phyloP scores from a whole-genome alignment of 2,888 invertebrate genomes.

The Gymnoscelis rufifasciata region DNA sequence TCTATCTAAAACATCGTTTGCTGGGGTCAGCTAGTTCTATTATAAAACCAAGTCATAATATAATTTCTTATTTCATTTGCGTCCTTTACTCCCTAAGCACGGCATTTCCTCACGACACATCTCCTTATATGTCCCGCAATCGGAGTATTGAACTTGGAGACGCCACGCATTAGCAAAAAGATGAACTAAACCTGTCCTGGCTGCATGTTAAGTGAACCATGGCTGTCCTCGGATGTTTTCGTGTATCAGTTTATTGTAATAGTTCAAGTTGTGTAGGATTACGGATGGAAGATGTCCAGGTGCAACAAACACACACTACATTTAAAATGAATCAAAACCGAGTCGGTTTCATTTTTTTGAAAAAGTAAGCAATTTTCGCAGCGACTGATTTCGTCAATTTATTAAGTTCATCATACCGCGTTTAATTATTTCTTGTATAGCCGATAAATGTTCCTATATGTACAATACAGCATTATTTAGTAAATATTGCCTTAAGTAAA shows the following conservation, averaged over 20 bases:
- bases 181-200: constrained; percentile 45
- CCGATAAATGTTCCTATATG: not conserved
- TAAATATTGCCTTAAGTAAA: not conserved
- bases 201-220: constrained; percentile 42
- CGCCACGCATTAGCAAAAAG: constrained; percentile 52
- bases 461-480: not conserved
- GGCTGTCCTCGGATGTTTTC: not conserved
- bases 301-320: too few species aligned
- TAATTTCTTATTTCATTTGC: not conserved
- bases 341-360: too few species aligned
- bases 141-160: constrained; percentile 46
- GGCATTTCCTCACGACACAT: constrained; percentile 24
- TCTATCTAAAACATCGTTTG: too few species aligned
- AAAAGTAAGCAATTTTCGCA: too few species aligned
- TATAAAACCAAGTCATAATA: not conserved
- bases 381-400: too few species aligned
- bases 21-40: too few species aligned
- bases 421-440: not conserved
- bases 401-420: too few species aligned
- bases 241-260: not conserved
- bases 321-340: too few species aligned
- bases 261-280: too few species aligned
- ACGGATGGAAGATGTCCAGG: too few species aligned
- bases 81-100: constrained; percentile 5
- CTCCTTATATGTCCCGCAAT: constrained; percentile 29